Percentiles rank a stretch among this genome's conserved stretches.
Conservation (phyloP, 2,797 vertebrate genomes). For the Arnoldichthys spilopterus region DNA sequence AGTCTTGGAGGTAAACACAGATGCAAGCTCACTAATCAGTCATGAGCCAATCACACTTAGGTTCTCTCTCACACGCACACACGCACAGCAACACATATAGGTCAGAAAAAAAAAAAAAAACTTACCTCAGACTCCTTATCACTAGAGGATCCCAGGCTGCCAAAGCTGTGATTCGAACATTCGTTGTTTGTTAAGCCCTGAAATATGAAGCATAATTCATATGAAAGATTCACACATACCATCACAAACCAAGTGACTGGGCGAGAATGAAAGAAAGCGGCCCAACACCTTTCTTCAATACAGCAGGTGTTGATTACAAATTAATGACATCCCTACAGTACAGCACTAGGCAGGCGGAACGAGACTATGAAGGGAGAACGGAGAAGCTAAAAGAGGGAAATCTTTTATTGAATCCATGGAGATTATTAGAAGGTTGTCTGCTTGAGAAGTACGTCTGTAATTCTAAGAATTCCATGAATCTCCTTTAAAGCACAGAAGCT, state of each 20-base stretch:
- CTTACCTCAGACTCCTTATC: constrained; percentile 98
- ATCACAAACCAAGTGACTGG: constrained; percentile 20
- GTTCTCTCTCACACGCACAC: constrained; percentile 6
- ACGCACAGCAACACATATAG: background rate
- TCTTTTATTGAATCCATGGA: background rate
- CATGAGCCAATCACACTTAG: constrained; percentile 12
- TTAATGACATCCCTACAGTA: constrained; percentile 35
- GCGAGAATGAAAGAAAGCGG: background rate
- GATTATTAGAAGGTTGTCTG: constrained; percentile 1
- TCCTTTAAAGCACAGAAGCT: background rate
- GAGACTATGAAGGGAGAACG: constrained; percentile 10
- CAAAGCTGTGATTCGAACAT: constrained; percentile 99
- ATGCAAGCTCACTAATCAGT: constrained; percentile 29
- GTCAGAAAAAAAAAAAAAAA: background rate
- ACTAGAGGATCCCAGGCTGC: constrained; percentile 96
- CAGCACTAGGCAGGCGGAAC: background rate
- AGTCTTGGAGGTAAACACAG: constrained; percentile 34
- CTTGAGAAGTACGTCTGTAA: background rate
- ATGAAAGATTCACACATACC: constrained; percentile 24
- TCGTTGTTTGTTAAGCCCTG: constrained; percentile 98
- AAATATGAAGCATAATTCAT: constrained; percentile 20
- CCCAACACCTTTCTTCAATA: constrained; percentile 34
- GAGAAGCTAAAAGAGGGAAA: constrained; percentile 8
- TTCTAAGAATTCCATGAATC: background rate
- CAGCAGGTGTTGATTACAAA: constrained; percentile 42